Evolutionary conservation across 1,140 invertebrate species (phyloP).

Genomic region (Drosophila teissieri): DNA sequence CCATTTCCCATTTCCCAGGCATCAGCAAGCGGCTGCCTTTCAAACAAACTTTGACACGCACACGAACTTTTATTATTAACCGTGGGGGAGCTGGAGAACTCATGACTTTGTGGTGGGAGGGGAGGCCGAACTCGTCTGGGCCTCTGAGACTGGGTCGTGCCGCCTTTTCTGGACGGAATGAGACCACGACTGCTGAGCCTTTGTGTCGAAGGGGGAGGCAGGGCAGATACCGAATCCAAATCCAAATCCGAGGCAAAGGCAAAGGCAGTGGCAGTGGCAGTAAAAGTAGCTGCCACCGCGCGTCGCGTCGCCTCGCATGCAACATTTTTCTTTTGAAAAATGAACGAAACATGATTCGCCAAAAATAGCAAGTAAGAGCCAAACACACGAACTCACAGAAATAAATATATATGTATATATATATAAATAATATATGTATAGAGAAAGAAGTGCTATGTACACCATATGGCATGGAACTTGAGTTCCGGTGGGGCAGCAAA

Average conservation of each 20-base stretch:
- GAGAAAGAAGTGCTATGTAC: slow-evolving; percentile 45
- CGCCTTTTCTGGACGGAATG: slow-evolving; percentile 34
- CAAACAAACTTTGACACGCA: slow-evolving; percentile 83
- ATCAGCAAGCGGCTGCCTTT: slow-evolving; percentile 72
- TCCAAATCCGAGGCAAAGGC: slow-evolving; percentile 1
- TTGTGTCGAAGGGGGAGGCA: neutral
- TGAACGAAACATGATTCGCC: slow-evolving; percentile 84
- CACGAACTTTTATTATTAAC: slow-evolving; percentile 81
- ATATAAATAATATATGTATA: slow-evolving; percentile 4
- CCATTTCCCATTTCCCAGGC: slow-evolving; percentile 51
- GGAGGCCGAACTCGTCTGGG: slow-evolving; percentile 32
- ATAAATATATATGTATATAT: slow-evolving; percentile 29
- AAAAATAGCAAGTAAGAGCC: slow-evolving; percentile 41
- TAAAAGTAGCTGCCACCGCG: slow-evolving; percentile 73
- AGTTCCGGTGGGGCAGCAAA: neutral
- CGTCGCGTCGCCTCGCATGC: slow-evolving; percentile 68
- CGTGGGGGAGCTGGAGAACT: slow-evolving; percentile 10
- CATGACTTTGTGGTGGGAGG: slow-evolving; percentile 19
- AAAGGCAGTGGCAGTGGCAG: slow-evolving; percentile 56
- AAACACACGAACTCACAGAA: slow-evolving; percentile 23
- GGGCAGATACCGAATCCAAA: slow-evolving; percentile 27
- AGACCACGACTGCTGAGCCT: slow-evolving; percentile 21
- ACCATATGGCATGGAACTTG: slow-evolving; percentile 12
- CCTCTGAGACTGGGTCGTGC: slow-evolving; percentile 43
- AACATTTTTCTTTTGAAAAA: slow-evolving; percentile 84